Percentiles rank a stretch among this genome's conserved stretches.
phyloP scores from a whole-genome alignment of 2,113 vertebrate species.

The Chrysemys picta region DNA sequence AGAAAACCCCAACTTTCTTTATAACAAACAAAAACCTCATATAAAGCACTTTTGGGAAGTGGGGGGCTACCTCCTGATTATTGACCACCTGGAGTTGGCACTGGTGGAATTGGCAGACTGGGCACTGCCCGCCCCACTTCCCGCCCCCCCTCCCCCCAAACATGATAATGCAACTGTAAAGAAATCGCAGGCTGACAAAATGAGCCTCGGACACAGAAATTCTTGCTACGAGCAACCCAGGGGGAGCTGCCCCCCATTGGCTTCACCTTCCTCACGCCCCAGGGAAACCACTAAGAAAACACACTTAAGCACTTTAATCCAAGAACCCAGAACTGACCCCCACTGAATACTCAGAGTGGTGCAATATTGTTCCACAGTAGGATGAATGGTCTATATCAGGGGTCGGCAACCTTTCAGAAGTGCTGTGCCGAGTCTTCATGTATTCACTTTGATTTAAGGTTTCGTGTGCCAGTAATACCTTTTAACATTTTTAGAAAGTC shows the following conservation, averaged over 20 bases:
- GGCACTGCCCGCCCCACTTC: fast-evolving
- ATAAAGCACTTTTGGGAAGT: neutral
- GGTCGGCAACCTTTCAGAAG: too few species aligned
- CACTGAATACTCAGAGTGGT: neutral
- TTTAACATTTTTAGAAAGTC: too few species aligned
- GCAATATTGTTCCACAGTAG: neutral
- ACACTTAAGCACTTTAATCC: neutral
- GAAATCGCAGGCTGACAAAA: neutral
- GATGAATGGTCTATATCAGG: neutral
- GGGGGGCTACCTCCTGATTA: neutral
- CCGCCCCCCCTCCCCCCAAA: neutral
- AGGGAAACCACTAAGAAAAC: neutral
- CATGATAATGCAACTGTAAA: neutral
- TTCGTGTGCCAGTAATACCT: too few species aligned
- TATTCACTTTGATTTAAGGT: too few species aligned
- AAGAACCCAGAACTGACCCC: neutral
- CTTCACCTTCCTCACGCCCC: neutral
- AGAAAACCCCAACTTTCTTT: neutral
- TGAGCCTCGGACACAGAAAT: neutral
- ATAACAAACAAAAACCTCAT: neutral
- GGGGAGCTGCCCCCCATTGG: neutral
- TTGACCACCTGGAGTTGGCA: neutral
- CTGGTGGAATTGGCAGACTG: neutral
- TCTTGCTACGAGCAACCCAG: neutral
- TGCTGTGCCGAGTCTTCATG: too few species aligned